A percentile compares a stretch with the other conserved stretches of the same genome.
Conservation (phyloP, 2,888 invertebrate genomes). For the Heliconius ethilla region DNA sequence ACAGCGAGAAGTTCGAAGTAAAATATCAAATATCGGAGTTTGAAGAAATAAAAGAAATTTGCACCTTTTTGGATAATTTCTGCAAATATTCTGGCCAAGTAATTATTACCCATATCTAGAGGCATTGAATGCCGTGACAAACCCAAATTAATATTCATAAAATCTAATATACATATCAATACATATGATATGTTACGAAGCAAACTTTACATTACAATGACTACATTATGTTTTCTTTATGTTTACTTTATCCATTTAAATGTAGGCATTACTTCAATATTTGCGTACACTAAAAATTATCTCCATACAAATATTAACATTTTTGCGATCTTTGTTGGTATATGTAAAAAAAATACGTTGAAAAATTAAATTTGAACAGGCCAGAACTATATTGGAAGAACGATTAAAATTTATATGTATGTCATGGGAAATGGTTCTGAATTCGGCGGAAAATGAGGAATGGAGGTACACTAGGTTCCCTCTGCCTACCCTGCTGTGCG, state of each 20-base stretch:
- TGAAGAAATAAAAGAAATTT: no score
- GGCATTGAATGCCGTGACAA: no score
- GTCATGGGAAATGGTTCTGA: not conserved
- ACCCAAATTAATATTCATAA: no score
- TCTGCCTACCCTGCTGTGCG: no score
- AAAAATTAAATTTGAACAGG: not conserved
- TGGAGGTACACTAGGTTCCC: no score
- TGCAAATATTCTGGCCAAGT: no score
- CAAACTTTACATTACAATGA: constrained; percentile 7
- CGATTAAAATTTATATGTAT: not conserved
- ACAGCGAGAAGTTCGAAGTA: no score
- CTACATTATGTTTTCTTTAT: constrained; percentile 4
- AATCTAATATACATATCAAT: not conserved
- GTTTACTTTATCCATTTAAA: constrained; percentile 15
- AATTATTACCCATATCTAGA: no score
- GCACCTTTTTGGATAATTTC: no score
- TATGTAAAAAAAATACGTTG: not conserved
- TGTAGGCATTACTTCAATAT: constrained; percentile 6
- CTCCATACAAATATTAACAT: constrained; percentile 12
- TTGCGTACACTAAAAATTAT: constrained; percentile 15
- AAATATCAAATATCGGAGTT: no score
- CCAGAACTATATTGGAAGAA: not conserved
- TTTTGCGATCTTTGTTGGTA: constrained; percentile 4
- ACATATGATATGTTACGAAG: not conserved
- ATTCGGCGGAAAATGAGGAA: no score